A percentile compares a stretch with the other conserved stretches of the same genome.
phyloP scores from a whole-genome alignment of 2,797 vertebrate genomes.

The Tenualosa thibaudeaui region DNA sequence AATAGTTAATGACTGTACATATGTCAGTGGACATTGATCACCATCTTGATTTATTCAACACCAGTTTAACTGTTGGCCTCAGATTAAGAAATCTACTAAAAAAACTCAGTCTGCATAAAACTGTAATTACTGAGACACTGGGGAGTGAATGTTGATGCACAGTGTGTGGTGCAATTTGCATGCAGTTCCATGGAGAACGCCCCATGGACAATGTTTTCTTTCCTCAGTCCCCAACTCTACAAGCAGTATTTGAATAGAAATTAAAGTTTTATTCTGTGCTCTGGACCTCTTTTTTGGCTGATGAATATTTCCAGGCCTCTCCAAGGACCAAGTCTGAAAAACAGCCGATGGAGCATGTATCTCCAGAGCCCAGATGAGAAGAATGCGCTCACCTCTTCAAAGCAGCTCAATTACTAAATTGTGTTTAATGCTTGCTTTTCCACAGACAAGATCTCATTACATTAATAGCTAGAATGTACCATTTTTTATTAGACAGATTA shows the following conservation, averaged over 20 bases:
- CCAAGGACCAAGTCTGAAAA: constrained; percentile 28
- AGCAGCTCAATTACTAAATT: constrained; percentile 42
- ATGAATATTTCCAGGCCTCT: constrained; percentile 1
- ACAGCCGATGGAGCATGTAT: constrained; percentile 2
- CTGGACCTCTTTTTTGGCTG: background rate
- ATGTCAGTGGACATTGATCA: background rate
- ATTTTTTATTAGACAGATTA: constrained; percentile 19
- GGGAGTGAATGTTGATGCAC: constrained; percentile 10
- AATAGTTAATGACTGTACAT: background rate
- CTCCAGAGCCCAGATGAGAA: background rate
- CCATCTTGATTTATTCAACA: background rate
- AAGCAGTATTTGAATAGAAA: background rate
- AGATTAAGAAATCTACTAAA: background rate
- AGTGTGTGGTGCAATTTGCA: background rate
- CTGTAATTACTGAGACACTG: background rate
- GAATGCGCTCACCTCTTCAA: constrained; percentile 42
- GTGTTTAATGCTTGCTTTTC: constrained; percentile 32
- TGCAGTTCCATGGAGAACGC: constrained; percentile 7
- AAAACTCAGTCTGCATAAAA: background rate
- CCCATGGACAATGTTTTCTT: constrained; percentile 28
- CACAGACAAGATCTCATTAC: constrained; percentile 38
- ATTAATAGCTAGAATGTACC: constrained; percentile 31
- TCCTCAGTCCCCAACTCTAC: constrained; percentile 17
- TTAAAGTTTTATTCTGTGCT: background rate
- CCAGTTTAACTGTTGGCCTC: background rate